Conservation (phyloP, 2,888 invertebrate species). For the Sicus ferrugineus region DNA sequence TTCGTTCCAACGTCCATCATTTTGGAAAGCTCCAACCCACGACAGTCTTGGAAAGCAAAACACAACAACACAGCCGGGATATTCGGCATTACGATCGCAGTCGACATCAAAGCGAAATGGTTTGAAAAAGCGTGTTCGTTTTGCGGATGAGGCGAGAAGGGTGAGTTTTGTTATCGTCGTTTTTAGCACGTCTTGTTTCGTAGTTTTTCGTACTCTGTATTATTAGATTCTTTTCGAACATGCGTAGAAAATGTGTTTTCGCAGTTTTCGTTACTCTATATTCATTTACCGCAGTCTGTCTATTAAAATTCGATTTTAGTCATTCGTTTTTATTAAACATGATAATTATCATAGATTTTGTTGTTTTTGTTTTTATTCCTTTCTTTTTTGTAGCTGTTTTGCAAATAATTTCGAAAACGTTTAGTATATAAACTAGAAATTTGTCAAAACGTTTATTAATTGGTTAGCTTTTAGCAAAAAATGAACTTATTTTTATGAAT, state of each 20-base stretch:
- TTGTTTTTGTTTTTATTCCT: too few relatives aligned
- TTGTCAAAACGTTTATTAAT: constrained; percentile 44
- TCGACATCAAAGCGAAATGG: constrained; percentile 43
- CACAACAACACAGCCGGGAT: too few relatives aligned
- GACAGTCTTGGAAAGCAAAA: constrained; percentile 34
- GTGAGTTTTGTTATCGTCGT: constrained; percentile 17
- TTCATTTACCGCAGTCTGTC: not conserved
- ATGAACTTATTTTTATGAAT: not conserved
- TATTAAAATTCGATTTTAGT: not conserved
- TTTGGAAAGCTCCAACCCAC: constrained; percentile 54
- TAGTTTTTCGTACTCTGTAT: not conserved
- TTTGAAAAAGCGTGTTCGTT: constrained; percentile 65
- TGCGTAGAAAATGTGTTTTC: too few relatives aligned
- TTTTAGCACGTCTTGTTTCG: not conserved
- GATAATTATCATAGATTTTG: not conserved
- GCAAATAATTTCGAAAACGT: constrained; percentile 56
- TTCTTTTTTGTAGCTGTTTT: too few relatives aligned
- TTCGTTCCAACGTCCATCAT: constrained; percentile 56
- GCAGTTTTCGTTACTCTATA: constrained; percentile 1
- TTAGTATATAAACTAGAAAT: constrained; percentile 49
- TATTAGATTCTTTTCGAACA: too few relatives aligned
- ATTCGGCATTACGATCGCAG: too few relatives aligned
- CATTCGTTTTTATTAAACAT: not conserved
- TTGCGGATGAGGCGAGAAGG: constrained; percentile 54
- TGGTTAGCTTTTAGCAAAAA: not conserved